Percentiles rank a stretch among this genome's conserved stretches.
Evolutionary conservation across 2,113 vertebrate species (phyloP).

Genomic region (Pygoscelis adeliae): DNA sequence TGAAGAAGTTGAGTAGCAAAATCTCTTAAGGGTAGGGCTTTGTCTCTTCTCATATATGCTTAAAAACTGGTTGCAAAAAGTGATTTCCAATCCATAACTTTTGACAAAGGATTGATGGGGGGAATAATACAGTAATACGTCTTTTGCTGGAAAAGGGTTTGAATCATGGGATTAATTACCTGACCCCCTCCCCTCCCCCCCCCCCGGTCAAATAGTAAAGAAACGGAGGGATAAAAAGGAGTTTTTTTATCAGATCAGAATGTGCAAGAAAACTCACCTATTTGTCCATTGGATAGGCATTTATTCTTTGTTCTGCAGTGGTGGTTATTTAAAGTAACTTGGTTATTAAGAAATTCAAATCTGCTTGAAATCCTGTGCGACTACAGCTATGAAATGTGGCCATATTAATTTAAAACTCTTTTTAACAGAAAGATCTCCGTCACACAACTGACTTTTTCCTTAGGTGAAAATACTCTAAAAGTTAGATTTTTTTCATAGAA

Average conservation of each 20-base stretch:
- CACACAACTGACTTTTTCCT: background rate
- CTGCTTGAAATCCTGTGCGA: background rate
- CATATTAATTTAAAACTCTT: background rate
- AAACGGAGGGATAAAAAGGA: background rate
- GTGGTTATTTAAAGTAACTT: background rate
- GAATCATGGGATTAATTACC: background rate
- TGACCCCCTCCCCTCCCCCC: accelerated
- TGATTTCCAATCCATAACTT: accelerated
- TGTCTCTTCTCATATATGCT: accelerated
- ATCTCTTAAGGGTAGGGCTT: background rate
- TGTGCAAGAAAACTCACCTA: accelerated
- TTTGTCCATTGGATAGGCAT: background rate
- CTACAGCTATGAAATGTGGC: background rate
- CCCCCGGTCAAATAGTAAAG: background rate
- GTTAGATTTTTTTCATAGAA: background rate
- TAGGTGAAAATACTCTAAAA: background rate
- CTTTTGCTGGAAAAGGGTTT: background rate
- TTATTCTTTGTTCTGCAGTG: background rate
- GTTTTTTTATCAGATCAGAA: background rate
- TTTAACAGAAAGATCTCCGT: background rate
- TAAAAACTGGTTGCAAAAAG: background rate
- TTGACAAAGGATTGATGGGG: background rate
- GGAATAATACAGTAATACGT: background rate
- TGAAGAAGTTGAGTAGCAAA: background rate
- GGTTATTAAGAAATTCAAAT: background rate